Conservation (phyloP, 2,113 vertebrate species). For the Sinocyclocheilus grahami region DNA sequence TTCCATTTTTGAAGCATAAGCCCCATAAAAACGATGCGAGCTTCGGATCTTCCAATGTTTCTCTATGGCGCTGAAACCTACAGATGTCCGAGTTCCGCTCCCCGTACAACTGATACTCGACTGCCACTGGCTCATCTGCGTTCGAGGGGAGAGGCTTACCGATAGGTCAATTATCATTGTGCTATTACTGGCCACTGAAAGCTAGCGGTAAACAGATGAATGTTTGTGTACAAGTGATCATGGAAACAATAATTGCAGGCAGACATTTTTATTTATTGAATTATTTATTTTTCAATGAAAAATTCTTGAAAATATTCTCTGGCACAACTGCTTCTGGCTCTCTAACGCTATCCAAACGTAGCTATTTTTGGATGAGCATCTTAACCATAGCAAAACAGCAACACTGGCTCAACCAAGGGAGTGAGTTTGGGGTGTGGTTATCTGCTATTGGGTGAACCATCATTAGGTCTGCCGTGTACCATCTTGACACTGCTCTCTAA, state of each 20-base stretch:
- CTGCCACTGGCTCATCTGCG: too few species aligned
- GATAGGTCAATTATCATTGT: not conserved
- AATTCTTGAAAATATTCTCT: too few species aligned
- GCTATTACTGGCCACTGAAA: not conserved
- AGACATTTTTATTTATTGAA: too few species aligned
- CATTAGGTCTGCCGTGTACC: slow-evolving; percentile 72
- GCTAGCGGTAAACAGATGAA: not conserved
- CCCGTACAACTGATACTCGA: too few species aligned
- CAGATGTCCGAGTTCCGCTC: too few species aligned
- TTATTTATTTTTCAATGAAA: not conserved
- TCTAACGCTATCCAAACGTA: not conserved
- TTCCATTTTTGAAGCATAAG: too few species aligned
- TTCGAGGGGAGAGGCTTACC: too few species aligned
- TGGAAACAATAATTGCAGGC: not conserved
- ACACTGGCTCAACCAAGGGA: not conserved
- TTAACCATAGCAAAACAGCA: not conserved
- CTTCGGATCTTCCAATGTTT: too few species aligned
- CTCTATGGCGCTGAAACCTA: too few species aligned
- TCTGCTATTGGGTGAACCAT: slow-evolving; percentile 60
- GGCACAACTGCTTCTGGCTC: not conserved
- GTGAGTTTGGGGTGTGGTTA: not conserved
- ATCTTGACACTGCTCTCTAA: slow-evolving; percentile 55
- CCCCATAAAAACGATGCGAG: too few species aligned
- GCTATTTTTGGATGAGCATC: not conserved
- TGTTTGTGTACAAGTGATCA: not conserved